A percentile compares a stretch with the other conserved stretches of the same genome.
These are phyloP conservation scores for Rhombomys opimus DNA, from an alignment of 2,113 vertebrate genomes.

Conservation along the genomic window DNA sequence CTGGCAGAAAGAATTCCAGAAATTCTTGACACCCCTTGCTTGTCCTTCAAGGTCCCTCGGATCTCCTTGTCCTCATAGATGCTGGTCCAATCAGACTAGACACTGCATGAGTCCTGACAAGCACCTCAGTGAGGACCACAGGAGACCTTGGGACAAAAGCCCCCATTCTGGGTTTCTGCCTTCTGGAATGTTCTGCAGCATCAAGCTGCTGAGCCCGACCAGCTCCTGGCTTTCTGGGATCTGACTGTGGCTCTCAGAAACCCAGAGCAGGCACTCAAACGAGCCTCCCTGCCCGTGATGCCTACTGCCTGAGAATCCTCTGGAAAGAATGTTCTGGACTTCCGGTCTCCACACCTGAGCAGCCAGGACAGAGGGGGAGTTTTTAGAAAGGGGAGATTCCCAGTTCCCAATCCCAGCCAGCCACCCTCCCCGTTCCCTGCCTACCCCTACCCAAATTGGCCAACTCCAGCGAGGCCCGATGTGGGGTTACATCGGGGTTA, in stretches of 20 bases:
- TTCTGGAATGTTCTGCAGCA: not conserved
- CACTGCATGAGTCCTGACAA: not conserved
- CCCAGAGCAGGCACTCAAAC: not conserved
- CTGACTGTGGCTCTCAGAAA: not conserved
- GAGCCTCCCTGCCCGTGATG: no score
- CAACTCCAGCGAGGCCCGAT: slow-evolving; percentile 75
- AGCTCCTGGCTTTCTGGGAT: slow-evolving; percentile 10
- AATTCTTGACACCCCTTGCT: slow-evolving; percentile 16
- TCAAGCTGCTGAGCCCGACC: not conserved
- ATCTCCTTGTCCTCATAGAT: not conserved
- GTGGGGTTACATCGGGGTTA: slow-evolving; percentile 76
- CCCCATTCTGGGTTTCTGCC: not conserved
- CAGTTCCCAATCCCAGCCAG: slow-evolving; percentile 41
- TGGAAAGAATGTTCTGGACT: slow-evolving; percentile 79
- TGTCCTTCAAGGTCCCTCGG: not conserved
- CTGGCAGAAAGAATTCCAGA: slow-evolving; percentile 82
- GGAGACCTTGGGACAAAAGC: not conserved
- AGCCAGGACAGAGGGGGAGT: slow-evolving; percentile 10
- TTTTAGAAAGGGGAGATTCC: slow-evolving; percentile 61
- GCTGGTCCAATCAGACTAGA: not conserved
- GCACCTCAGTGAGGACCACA: not conserved
- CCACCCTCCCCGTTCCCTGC: not conserved
- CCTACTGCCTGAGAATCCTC: not conserved
- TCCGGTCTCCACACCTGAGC: slow-evolving; percentile 69
- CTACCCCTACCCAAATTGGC: slow-evolving; percentile 78